Evolutionary conservation across 1,140 invertebrate genomes (phyloP).

Genomic region (Meloidogyne chitwoodi): DNA sequence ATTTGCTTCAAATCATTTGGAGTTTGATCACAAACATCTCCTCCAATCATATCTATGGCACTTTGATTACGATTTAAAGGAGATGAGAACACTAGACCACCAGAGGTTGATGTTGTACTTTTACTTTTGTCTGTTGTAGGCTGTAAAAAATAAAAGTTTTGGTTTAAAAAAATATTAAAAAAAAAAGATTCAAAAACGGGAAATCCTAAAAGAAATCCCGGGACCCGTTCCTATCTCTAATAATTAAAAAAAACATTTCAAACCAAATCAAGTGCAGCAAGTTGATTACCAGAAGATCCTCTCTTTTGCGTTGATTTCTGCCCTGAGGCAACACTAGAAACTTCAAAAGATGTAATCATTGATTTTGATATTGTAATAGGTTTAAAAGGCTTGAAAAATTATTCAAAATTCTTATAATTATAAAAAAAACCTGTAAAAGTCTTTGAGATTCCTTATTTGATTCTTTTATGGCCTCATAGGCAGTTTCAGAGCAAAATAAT

Average conservation of each 20-base stretch:
- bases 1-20: neutral
- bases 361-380: neutral
- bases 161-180: too few species aligned
- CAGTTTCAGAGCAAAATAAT: conserved; percentile 30
- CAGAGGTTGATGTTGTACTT: conserved; percentile 2
- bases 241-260: neutral
- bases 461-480: conserved; percentile 46
- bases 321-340: neutral
- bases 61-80: neutral
- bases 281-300: neutral
- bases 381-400: conserved; percentile 9
- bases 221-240: too few species aligned
- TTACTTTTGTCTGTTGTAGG: neutral
- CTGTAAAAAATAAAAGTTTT: neutral
- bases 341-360: neutral
- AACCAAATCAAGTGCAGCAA: conserved; percentile 7
- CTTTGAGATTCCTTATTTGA: conserved; percentile 40
- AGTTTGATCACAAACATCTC: neutral
- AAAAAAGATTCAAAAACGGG: too few species aligned
- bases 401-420: neutral
- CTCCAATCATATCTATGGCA: neutral
- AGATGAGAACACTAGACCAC: conserved; percentile 11
- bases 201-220: too few species aligned
- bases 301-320: neutral
- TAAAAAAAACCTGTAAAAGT: conserved; percentile 16